Percentiles rank a stretch among this genome's conserved stretches.
These are phyloP conservation scores for Xylocampa areola DNA, from an alignment of 2,888 invertebrate genomes.

Conservation along the genomic window DNA sequence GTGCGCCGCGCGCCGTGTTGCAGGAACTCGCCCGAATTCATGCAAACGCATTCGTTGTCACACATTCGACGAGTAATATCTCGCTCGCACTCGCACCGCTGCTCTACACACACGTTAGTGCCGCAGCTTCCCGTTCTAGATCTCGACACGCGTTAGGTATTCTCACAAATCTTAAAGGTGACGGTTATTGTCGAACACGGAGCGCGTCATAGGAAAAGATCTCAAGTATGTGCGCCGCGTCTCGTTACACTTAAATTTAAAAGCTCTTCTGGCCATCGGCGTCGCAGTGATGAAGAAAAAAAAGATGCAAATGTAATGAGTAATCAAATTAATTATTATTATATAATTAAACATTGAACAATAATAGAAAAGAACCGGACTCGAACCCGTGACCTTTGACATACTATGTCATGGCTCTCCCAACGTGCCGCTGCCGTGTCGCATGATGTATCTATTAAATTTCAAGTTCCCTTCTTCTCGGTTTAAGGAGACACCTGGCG, in stretches of 20 bases:
- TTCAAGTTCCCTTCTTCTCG: too few relatives aligned
- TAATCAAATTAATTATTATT: too few relatives aligned
- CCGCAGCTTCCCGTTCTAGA: neutral
- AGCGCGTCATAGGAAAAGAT: conserved; percentile 1
- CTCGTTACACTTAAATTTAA: conserved; percentile 5
- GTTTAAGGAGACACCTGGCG: too few relatives aligned
- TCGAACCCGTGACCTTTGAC: too few relatives aligned
- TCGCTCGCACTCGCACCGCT: conserved; percentile 1
- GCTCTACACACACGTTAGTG: neutral
- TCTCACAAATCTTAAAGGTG: conserved; percentile 16
- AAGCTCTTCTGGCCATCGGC: neutral
- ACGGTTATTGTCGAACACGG: conserved; percentile 4
- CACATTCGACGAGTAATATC: conserved; percentile 29
- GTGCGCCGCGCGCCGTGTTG: conserved; percentile 13
- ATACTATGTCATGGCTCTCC: too few relatives aligned
- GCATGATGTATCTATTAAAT: too few relatives aligned
- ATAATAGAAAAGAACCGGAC: too few relatives aligned
- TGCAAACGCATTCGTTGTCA: conserved; percentile 23
- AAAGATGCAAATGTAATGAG: neutral
- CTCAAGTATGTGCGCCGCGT: neutral
- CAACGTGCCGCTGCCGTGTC: too few relatives aligned
- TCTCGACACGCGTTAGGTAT: conserved; percentile 1
- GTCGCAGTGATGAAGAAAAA: neutral
- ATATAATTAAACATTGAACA: too few relatives aligned
- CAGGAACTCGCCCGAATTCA: conserved; percentile 24